Evolutionary conservation across 1,140 invertebrate genomes (phyloP), one percentile per base, ranked within the genome.

Genomic region (Trachymyrmex septentrionalis): DNA sequence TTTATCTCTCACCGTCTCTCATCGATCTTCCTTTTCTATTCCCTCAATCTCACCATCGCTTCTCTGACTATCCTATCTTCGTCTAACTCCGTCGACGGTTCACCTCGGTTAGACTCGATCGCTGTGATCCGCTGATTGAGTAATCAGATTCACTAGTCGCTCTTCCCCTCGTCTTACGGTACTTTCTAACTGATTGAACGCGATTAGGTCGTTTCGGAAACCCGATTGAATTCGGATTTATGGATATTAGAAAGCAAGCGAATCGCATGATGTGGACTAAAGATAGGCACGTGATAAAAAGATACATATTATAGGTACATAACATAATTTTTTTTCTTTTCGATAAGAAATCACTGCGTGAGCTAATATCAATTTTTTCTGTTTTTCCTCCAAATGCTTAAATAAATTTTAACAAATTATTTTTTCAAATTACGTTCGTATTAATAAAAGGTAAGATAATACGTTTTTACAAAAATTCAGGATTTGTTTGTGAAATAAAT

Each of bases 201-300:
- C 85, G 90, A 88, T 91, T 91, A 88, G 89, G 69, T 88, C 80
- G 84, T 87, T 63, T 64, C 80, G 71, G 78, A 77, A 85, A 91
- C 53, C 6, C 80, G 87, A 91, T 89, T 85, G 90, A 91, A 89
- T 91, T 90, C 69, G 50, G 48, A 90, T 90, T 88, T 85, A 87
- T 87, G 85, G 30, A 88, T 88, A 91, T 91, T 89, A 82, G 80
- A 88, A 85, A 67, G 72, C 76, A 87, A 84, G 63, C 81, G 80
- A 87, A 24, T 80, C 27, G 71, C 75, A 67, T 67, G 77, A 78
- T 71, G 34, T 64, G 50, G 27, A 81, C 85, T 72, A 78, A 89
- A 4, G 44, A 24, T 12, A 24, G 10, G 10, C 30, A 63, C 76
- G 27, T 34, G 50, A 76, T 55, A 34, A 38, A 71, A 24, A 59